Evolutionary conservation across 2,797 vertebrate genomes (phyloP).

Genomic region (Australoheros facetus): DNA sequence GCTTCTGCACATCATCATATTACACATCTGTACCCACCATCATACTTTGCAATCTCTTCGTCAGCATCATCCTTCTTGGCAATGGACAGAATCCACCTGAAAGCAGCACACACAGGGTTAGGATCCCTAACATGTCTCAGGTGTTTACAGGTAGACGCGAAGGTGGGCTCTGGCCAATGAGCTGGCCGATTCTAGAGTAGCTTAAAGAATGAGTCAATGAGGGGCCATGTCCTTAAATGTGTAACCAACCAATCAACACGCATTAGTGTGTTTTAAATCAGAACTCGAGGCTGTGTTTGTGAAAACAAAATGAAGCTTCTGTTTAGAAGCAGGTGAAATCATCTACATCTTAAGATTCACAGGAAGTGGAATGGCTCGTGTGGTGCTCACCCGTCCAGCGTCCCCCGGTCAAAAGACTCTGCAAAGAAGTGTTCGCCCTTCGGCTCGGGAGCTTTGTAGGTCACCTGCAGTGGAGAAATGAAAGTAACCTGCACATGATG

Average conservation of each 20-base stretch:
- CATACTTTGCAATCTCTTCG: constrained; percentile 97
- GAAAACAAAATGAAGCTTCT: too few relatives aligned
- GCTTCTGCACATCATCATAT: not conserved
- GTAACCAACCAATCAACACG: not conserved
- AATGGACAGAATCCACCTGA: constrained; percentile 92
- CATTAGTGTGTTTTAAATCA: not conserved
- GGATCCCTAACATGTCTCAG: not conserved
- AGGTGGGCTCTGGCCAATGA: too few relatives aligned
- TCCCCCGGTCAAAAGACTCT: constrained; percentile 93
- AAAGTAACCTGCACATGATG: not conserved
- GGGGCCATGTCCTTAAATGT: not conserved
- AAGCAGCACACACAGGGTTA: not conserved
- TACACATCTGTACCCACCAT: constrained; percentile 81
- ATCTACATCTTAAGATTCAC: too few relatives aligned
- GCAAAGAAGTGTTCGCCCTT: constrained; percentile 93
- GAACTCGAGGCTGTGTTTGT: too few relatives aligned
- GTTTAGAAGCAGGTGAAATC: too few relatives aligned
- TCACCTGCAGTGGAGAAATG: constrained; percentile 81
- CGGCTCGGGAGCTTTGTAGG: constrained; percentile 92
- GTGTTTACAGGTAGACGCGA: not conserved
- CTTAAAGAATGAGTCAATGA: too few relatives aligned
- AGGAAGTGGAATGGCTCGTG: not conserved
- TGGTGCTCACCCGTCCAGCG: constrained; percentile 88
- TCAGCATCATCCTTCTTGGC: constrained; percentile 95
- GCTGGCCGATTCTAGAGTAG: too few relatives aligned